Conservation (phyloP, 2,797 vertebrate species). For the Phylloscopus collybita region DNA sequence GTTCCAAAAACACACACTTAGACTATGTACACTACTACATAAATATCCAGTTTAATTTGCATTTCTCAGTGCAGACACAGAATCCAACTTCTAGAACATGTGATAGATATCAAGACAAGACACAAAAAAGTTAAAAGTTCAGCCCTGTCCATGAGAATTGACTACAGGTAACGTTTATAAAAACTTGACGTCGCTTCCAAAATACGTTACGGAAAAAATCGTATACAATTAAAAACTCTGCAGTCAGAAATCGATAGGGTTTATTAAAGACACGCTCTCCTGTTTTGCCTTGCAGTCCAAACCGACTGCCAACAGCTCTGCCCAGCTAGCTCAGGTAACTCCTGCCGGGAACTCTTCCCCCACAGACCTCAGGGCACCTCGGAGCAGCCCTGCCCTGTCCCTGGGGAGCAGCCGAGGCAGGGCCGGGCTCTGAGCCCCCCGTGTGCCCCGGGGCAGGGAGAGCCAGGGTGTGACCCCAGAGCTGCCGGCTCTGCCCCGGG, state of each 20-base stretch:
- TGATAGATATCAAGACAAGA: slow-evolving; percentile 56
- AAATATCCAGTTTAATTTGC: slow-evolving; percentile 80
- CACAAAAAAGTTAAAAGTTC: slow-evolving; percentile 34
- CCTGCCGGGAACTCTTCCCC: background rate
- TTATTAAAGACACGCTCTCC: background rate
- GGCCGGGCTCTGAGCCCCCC: background rate
- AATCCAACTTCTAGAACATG: slow-evolving; percentile 61
- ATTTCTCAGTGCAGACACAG: slow-evolving; percentile 79
- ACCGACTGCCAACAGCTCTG: background rate
- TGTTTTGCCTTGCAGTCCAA: background rate
- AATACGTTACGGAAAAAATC: slow-evolving; percentile 34
- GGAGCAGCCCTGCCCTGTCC: background rate
- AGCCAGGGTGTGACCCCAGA: background rate
- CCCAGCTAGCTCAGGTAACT: background rate
- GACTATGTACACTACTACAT: slow-evolving; percentile 68
- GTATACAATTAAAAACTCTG: slow-evolving; percentile 40
- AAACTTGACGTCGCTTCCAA: slow-evolving; percentile 43
- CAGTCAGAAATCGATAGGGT: slow-evolving; percentile 49
- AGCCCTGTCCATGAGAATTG: slow-evolving; percentile 63
- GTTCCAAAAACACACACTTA: slow-evolving; percentile 70
- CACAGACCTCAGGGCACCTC: background rate
- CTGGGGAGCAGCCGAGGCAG: background rate
- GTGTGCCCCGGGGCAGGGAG: too few relatives aligned
- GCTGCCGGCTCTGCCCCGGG: background rate
- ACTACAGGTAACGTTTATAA: slow-evolving; percentile 60